Base-by-base conservation (phyloP, 2,888 invertebrate species). In the Epinotia bilunana region DNA sequence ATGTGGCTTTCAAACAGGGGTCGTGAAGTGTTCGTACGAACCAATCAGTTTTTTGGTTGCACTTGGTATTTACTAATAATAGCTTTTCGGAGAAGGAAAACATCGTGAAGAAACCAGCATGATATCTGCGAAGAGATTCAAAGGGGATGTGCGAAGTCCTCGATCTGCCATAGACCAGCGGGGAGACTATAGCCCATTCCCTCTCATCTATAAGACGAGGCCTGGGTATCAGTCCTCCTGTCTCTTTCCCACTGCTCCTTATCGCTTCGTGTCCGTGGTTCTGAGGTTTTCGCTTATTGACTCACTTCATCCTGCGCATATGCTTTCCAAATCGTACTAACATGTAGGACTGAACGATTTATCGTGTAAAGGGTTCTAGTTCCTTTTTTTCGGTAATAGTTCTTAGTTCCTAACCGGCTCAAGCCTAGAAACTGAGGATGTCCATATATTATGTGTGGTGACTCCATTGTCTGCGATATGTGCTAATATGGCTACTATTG, bases 391-490 rank as follows among this genome's bases (percentile, higher is more conserved):
- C 20, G 18, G 28, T 60, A 13, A 28, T 60, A 28, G 16, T 60
- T 60, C 13, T 60, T 28, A 16, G 7, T 23, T 28, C 16, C 1
- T 58, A 4, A 18, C 57, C 18, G 20, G 0, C 58, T 13, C 12
- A 23, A 60, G 18, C 43, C 28, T 33, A 72, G 60, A 13, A 28
- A 28, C 62, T 62, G 64, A 49, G 53, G 64, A 16, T 43, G 62
- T 62, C 64, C 64, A 65, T 65, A 65, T 65, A 65, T 65, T 65
- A 65, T 28, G 64, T 65, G 64, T 28, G 63, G 46, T 16, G 13
- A 28, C 23, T 46, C 63, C 18, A 64, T 65, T 65, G 53, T 65
- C 28, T n/a, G 49, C 7, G 64, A 64, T 64, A 43, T 49, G 62
- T 4, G 39, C 43, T 65, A 65, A 65, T 65, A 49, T 28, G 23